Base-by-base conservation (phyloP, 1,140 invertebrate species). In the Meteorus sp. region DNA sequence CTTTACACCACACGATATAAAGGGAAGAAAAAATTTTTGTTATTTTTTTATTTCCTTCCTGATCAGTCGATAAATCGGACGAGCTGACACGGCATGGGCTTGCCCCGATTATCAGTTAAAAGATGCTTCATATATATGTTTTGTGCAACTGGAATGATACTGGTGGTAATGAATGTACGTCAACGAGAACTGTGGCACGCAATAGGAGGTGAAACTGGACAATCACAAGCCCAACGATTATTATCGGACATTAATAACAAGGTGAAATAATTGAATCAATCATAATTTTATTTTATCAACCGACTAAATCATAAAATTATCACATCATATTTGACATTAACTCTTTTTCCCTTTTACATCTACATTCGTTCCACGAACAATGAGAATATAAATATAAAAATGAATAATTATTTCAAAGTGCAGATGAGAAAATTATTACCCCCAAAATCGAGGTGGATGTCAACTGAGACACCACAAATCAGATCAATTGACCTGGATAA, bases 61-160 rank as follows among this genome's bases (percentile, higher is more conserved):
- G n/a, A n/a, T n/a, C n/a, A n/a, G n/a, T n/a, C n/a, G 15, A 39
- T 39, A 39, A n/a, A 39, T 39, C 15, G 8, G 8, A 66, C 62
- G 65, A 66, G 62, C n/a, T n/a, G n/a, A n/a, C n/a, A 66, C 70
- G 73, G 73, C 60, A 80, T 80, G 78, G 76, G 74, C 70, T 65
- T 78, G 68, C 76, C 74, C 57, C 77, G 82, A 63, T 68, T 82
- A 43, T 81, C 82, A 25, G 61, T 83, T 31, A 81, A 80, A 52
- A 75, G 77, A 68, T 78, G 78, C 48, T 78, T 81, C 64, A 72
- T 83, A 59, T 82, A 82, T 71, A 68, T 79, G 33, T 68, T 78
- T 52, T 81, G 74, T 48, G 64, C 78, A 23, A 79, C 76, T 48
- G 76, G 76, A 15, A 73, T 74, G 64, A 65, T 81, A 15, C 65